A percentile compares a stretch with the other conserved stretches of the same genome.
These are phyloP conservation scores for Selene dorsalis DNA, from an alignment of 2,797 vertebrate species.

Conservation along the genomic window DNA sequence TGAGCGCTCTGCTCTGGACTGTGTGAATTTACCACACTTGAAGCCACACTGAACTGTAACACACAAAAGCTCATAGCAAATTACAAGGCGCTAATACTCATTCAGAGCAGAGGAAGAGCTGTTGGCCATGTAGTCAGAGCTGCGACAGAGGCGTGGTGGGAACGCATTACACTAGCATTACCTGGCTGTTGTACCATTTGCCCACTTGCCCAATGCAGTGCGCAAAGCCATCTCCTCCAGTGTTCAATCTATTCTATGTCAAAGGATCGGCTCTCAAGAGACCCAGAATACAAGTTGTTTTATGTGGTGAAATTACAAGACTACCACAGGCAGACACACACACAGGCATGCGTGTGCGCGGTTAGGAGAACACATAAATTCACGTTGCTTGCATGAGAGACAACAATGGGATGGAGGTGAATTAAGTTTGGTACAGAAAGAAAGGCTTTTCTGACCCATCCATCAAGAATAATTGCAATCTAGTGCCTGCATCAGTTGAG, in stretches of 20 bases:
- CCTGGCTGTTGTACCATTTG: slow-evolving; percentile 47
- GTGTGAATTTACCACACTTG: slow-evolving; percentile 53
- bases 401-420: slow-evolving; percentile 43
- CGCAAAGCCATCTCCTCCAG: slow-evolving; percentile 43
- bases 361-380: slow-evolving; percentile 27
- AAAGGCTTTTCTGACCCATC: slow-evolving; percentile 40
- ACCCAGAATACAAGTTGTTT: slow-evolving; percentile 68
- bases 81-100: slow-evolving; percentile 40
- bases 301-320: slow-evolving; percentile 62
- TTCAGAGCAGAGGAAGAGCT: slow-evolving; percentile 22
- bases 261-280: slow-evolving; percentile 73
- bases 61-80: slow-evolving; percentile 22
- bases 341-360: background rate
- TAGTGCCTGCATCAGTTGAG: slow-evolving; percentile 17
- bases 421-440: slow-evolving; percentile 42
- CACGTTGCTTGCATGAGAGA: slow-evolving; percentile 45
- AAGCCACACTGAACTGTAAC: slow-evolving; percentile 40
- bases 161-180: slow-evolving; percentile 62
- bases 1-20: slow-evolving; percentile 17
- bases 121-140: slow-evolving; percentile 48
- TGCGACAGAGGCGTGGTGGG: slow-evolving; percentile 50
- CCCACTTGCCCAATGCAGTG: slow-evolving; percentile 56
- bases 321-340: slow-evolving; percentile 15
- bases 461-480: slow-evolving; percentile 63
- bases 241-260: slow-evolving; percentile 76